A percentile compares a stretch with the other conserved stretches of the same genome.
Evolutionary conservation across 1,140 invertebrate genomes (phyloP).

Genomic region (Drosophila simulans): DNA sequence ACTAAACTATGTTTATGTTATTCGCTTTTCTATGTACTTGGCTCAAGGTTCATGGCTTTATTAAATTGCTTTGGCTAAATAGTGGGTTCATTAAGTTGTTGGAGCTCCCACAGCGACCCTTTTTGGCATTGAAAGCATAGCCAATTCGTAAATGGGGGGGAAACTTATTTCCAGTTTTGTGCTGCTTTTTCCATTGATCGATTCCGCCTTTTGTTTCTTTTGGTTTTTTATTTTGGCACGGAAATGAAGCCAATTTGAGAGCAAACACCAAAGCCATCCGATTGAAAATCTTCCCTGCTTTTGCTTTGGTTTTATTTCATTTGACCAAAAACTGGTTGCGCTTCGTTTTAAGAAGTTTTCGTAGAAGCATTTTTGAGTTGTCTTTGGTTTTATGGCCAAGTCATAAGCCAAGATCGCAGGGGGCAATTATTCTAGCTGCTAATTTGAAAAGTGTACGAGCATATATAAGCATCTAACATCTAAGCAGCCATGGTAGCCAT

Average conservation of each 20-base stretch:
- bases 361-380: constrained; percentile 24
- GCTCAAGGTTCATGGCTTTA: constrained; percentile 79
- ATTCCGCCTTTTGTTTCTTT: constrained; percentile 42
- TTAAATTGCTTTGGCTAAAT: constrained; percentile 76
- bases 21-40: constrained; percentile 66
- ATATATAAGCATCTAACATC: constrained; percentile 11
- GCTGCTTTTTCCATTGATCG: constrained; percentile 51
- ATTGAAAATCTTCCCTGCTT: constrained; percentile 30
- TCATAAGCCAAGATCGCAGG: constrained; percentile 38
- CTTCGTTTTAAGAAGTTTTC: constrained; percentile 30
- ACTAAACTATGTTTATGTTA: constrained; percentile 43
- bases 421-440: constrained; percentile 51
- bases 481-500: constrained; percentile 42
- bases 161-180: constrained; percentile 47
- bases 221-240: constrained; percentile 28
- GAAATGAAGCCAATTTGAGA: constrained; percentile 70
- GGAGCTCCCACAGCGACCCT: constrained; percentile 62
- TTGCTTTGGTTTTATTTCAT: constrained; percentile 5
- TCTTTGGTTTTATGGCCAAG: constrained; percentile 11
- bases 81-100: constrained; percentile 48
- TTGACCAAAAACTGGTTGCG: constrained; percentile 39
- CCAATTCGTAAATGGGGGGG: constrained; percentile 65
- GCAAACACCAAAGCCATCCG: constrained; percentile 43
- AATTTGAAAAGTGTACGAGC: constrained; percentile 60
- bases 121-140: constrained; percentile 73